These are phyloP conservation scores for Mimas tiliae DNA, from an alignment of 2,888 invertebrate genomes.

Conservation along the genomic window DNA sequence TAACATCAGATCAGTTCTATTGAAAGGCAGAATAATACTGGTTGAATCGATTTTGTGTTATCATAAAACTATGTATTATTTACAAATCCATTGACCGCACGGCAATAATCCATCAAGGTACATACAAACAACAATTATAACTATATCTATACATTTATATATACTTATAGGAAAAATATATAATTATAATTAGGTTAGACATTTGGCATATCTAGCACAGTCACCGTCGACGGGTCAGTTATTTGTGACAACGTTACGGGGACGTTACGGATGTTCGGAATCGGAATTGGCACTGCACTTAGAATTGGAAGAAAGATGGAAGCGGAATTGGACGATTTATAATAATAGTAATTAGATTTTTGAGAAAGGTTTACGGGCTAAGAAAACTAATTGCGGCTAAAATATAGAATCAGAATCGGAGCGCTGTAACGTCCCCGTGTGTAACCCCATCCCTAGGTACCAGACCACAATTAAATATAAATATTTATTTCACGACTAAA, in stretches of 20 bases:
- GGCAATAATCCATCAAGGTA: not conserved
- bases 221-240: slow-evolving; percentile 19
- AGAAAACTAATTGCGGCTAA: too few species aligned
- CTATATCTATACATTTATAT: slow-evolving; percentile 18
- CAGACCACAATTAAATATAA: slow-evolving; percentile 25
- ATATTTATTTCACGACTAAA: slow-evolving; percentile 32
- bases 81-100: not conserved
- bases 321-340: not conserved
- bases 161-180: slow-evolving; percentile 45
- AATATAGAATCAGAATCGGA: not conserved
- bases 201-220: slow-evolving; percentile 51
- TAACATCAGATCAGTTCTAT: too few species aligned
- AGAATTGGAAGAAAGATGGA: not conserved
- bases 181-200: slow-evolving; percentile 44
- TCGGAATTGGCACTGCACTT: slow-evolving; percentile 1
- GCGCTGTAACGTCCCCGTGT: not conserved
- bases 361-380: too few species aligned
- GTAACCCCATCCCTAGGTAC: not conserved
- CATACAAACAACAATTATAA: slow-evolving; percentile 1
- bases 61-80: not conserved
- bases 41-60: too few species aligned
- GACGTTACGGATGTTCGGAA: slow-evolving; percentile 1
- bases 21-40: too few species aligned
- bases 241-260: slow-evolving; percentile 29
- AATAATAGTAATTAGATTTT: too few species aligned